A percentile compares a stretch with the other conserved stretches of the same genome.
Conservation (phyloP, 2,888 invertebrate species). For the Clepsis dumicolana region DNA sequence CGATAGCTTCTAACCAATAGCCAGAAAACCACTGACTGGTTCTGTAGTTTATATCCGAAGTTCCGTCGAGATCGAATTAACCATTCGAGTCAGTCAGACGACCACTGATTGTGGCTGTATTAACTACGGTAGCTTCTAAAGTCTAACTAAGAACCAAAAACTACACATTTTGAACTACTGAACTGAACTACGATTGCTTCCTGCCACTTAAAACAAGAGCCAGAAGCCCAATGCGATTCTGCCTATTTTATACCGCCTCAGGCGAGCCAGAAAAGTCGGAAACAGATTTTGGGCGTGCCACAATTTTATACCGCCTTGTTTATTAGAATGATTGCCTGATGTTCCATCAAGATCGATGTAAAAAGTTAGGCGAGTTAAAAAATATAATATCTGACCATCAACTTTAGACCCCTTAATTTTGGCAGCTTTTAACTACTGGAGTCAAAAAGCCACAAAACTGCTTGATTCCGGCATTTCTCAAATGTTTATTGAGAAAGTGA, state of each 20-base stretch:
- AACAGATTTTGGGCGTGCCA: background rate
- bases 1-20: background rate
- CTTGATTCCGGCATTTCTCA: background rate
- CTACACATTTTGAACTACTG: too few species aligned
- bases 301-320: background rate
- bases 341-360: too few species aligned
- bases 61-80: background rate
- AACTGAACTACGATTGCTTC: too few species aligned
- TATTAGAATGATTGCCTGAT: background rate
- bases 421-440: background rate
- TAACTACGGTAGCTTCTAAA: background rate
- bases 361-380: background rate
- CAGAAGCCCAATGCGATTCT: too few species aligned
- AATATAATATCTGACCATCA: background rate
- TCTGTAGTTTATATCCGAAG: too few species aligned
- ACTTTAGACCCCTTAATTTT: background rate
- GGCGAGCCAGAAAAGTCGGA: too few species aligned
- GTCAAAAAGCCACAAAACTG: background rate
- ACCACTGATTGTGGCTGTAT: too few species aligned
- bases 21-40: too few species aligned
- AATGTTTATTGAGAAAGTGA: background rate
- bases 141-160: background rate
- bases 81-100: too few species aligned
- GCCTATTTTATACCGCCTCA: too few species aligned
- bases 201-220: too few species aligned